Evolutionary conservation across 2,888 invertebrate species (phyloP), one percentile per base, ranked within the genome.

Genomic region (Antheraea assamensis): DNA sequence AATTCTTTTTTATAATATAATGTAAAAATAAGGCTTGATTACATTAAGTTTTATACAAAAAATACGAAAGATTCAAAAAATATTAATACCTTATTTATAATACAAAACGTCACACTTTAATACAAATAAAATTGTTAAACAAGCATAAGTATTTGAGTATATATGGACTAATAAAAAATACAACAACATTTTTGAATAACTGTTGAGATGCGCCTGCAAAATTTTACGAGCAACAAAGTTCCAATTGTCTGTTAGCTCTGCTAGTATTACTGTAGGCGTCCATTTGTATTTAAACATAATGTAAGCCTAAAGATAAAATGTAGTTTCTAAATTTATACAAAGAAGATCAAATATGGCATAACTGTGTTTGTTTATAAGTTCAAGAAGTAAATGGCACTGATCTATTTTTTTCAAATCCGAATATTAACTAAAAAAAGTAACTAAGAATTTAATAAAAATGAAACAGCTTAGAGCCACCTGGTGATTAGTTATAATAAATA

Each of bases 21-120:
- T 27, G 76, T 2, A 70, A 31, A 49, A 75, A 7, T 70, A 58
- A 21, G 10, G 58, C 58, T 58, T n/a, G n/a, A 24, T 58, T 58
- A 21, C 10, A 58, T 58, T 24, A 24, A 24, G 13, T 58, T 58
- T 58, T 58, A 58, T 24, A 58, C 58, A 13, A 58, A 58, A 58
- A 24, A 58, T 24, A 58, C 58, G 10, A 58, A 58, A 58, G 58
- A 10, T 58, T 24, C 58, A 58, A 58, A 58, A 58, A 13, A 0
- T 3, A 13, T 10, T 58, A 8, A 24, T 19, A 21, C 4, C 21
- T 52, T 7, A 21, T 21, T 52, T 52, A 21, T 21, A 52, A 49
- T 0, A 42, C 42, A 52, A 52, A n/a, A 52, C 52, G 21, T 21
- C 8, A 52, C 21, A 52, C 19, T 52, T 21, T 52, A 19, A 52